Percentiles rank a stretch among this genome's conserved stretches.
phyloP scores from a whole-genome alignment of 2,888 invertebrate species.

The Rhagophthalmus giganteus region DNA sequence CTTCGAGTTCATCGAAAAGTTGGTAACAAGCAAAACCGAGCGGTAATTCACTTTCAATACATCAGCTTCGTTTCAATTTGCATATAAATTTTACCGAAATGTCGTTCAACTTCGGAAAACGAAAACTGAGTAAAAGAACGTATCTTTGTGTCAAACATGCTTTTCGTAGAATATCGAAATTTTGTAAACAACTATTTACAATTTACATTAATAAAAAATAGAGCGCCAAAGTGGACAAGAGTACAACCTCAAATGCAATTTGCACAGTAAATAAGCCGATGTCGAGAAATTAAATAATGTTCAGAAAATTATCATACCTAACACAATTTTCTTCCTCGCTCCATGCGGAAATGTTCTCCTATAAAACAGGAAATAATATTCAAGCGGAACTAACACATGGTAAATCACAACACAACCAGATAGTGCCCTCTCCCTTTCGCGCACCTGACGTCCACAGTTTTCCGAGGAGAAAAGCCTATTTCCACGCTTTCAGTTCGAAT shows the following conservation, averaged over 20 bases:
- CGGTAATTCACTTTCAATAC: conserved; percentile 13
- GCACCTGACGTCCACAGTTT: too few species aligned
- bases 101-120: conserved; percentile 2
- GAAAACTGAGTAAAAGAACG: conserved; percentile 6
- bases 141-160: conserved; percentile 1
- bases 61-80: conserved; percentile 17
- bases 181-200: too few species aligned
- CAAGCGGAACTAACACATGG: conserved; percentile 11
- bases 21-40: too few species aligned
- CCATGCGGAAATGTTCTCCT: conserved; percentile 25
- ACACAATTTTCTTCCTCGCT: conserved; percentile 26
- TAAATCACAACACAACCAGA: conserved; percentile 9
- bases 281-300: conserved; percentile 19
- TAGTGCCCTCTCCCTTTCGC: conserved; percentile 5
- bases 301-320: conserved; percentile 26
- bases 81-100: conserved; percentile 12
- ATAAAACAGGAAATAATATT: conserved; percentile 30
- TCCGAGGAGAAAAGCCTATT: too few species aligned
- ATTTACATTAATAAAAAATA: too few species aligned
- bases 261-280: too few species aligned
- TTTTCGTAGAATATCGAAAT: too few species aligned
- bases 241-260: too few species aligned
- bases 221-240: too few species aligned
- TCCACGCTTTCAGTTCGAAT: too few species aligned
- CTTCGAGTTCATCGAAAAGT: too few species aligned